Base-by-base conservation (phyloP, 1,140 invertebrate genomes). In the Piezodorus guildinii region DNA sequence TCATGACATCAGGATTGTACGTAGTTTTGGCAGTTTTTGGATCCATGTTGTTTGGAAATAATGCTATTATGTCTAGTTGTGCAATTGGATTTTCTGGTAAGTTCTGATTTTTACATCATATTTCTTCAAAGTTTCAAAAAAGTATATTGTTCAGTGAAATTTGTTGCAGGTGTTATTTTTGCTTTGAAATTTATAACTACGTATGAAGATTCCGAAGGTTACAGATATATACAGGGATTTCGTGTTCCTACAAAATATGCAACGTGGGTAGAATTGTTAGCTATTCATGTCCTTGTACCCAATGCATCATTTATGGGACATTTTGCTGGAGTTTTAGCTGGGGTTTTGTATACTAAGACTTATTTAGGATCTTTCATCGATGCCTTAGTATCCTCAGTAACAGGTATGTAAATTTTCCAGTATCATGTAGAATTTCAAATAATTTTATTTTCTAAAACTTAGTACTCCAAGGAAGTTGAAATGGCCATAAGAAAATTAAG, bases 51-150 rank as follows among this genome's bases (percentile, higher is more conserved):
- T 65, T 72, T 16, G 63, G 68, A 19, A 65, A 72, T 51, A 56
- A 68, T 21, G 70, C 65, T 25, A 78, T 77, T 67, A 75, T 77
- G 43, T 77, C 76, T 12, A 71, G 77, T 12, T 87, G 85, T 74
- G 83, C 83, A 10, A 81, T 87, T 62, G 85, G 85, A 17, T 87
- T 86, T 69, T 86, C 84, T 68, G 79, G 80, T 79, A 69, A 72
- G 65, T 62, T 61, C 59, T 44, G 17, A 17, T 23, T 25, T 63
- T 39, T 63, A 3, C 1, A 58, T 23, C 27, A 10, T 51, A 19
- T 51, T 51, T 6, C 6, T 51, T 51, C 17, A 17, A 10, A 17
- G 16, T 51, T 51, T 51, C 1, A 51, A 3, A 19, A 19, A 49
- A 3, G 3, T 10, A 1, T 10, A 10, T 39, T 39, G 34, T 6